These are phyloP conservation scores for Austrolebias charrua DNA, from an alignment of 2,797 vertebrate species.

Conservation along the genomic window DNA sequence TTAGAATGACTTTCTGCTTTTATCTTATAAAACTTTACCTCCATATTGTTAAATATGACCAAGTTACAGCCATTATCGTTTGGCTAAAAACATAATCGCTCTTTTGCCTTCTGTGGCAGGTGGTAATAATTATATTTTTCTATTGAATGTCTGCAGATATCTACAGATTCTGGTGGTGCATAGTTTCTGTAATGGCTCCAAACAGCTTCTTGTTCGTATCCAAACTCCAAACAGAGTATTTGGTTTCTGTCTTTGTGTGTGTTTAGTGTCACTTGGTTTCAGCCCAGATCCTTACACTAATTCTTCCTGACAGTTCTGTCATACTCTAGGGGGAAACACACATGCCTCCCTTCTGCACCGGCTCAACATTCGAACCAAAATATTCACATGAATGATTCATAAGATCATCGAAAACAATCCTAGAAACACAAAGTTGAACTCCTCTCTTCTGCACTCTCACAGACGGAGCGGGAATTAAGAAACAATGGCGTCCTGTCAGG, in stretches of 20 bases:
- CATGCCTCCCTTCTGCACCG: constrained; percentile 4
- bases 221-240: background rate
- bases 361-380: constrained; percentile 37
- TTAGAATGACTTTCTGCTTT: too few species aligned
- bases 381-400: constrained; percentile 57
- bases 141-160: too few species aligned
- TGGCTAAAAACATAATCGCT: too few species aligned
- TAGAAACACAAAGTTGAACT: constrained; percentile 31
- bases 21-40: too few species aligned
- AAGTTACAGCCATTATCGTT: too few species aligned
- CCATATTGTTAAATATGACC: too few species aligned
- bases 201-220: background rate
- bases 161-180: background rate
- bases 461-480: constrained; percentile 11
- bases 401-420: constrained; percentile 41
- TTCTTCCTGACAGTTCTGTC: constrained; percentile 32
- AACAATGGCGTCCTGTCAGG: constrained; percentile 36
- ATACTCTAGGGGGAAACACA: constrained; percentile 26
- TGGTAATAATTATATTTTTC: too few species aligned
- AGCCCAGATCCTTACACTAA: constrained; percentile 20
- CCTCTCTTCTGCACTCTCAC: background rate
- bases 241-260: constrained; percentile 2
- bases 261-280: constrained; percentile 17
- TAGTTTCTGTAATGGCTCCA: background rate
- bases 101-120: too few species aligned